phyloP scores from a whole-genome alignment of 2,888 invertebrate genomes.

The Rhagium mordax region DNA sequence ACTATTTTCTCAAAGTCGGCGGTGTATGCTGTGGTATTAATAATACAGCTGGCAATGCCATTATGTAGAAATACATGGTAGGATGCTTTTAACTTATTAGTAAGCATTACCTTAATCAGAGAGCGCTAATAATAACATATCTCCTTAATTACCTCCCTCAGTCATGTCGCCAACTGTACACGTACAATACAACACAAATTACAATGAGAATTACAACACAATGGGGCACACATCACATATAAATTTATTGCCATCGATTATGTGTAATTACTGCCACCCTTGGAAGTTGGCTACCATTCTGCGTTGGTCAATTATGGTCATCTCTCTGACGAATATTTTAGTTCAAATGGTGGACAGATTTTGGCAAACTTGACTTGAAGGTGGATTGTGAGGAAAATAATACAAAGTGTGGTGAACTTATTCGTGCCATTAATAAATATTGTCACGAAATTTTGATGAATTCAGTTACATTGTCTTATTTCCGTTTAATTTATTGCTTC shows the following conservation, averaged over 20 bases:
- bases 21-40: background rate
- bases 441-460: no score
- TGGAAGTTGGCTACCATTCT: background rate
- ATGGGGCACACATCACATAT: conserved; percentile 9
- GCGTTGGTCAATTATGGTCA: no score
- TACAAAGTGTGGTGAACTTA: no score
- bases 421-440: no score
- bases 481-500: no score
- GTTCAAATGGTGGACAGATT: no score
- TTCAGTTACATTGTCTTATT: no score
- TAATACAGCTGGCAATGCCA: conserved; percentile 14
- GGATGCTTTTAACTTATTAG: conserved; percentile 34
- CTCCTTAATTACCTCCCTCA: conserved; percentile 26
- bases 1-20: background rate
- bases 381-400: no score
- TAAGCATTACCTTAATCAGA: conserved; percentile 32
- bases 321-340: background rate
- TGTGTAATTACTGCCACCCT: conserved; percentile 4
- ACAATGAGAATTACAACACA: conserved; percentile 27
- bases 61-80: conserved; percentile 21
- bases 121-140: conserved; percentile 30
- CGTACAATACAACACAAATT: conserved; percentile 28
- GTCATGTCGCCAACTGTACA: conserved; percentile 29
- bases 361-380: no score
- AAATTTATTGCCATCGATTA: conserved; percentile 25